Conservation (phyloP, 2,888 invertebrate species). For the Stenodema calcarata region DNA sequence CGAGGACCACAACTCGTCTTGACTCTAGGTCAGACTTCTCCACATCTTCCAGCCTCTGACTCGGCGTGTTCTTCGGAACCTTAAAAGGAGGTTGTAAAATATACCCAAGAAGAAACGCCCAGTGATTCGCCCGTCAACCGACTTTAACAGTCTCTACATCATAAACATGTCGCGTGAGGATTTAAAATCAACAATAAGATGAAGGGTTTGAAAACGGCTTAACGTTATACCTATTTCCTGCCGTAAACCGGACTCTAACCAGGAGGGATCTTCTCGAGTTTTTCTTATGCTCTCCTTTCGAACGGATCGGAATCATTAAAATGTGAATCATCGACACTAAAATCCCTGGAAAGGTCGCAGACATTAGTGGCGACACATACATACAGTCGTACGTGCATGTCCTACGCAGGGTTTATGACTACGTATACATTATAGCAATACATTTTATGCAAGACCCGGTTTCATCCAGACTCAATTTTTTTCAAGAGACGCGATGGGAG, state of each 20-base stretch:
- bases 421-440: too few relatives aligned
- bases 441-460: too few relatives aligned
- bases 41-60: not conserved
- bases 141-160: not conserved
- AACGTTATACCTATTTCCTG: not conserved
- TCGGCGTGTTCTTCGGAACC: not conserved
- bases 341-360: too few relatives aligned
- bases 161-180: not conserved
- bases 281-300: not conserved
- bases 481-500: too few relatives aligned
- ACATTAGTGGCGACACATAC: too few relatives aligned
- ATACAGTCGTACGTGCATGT: too few relatives aligned
- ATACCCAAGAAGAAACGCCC: not conserved
- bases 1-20: not conserved
- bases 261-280: not conserved
- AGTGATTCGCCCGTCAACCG: not conserved
- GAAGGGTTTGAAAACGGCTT: not conserved
- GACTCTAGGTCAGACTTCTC: conserved; percentile 2
- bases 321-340: too few relatives aligned
- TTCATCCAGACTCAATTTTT: too few relatives aligned
- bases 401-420: too few relatives aligned
- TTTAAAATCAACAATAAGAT: not conserved
- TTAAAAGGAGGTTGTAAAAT: not conserved
- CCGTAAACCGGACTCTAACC: not conserved
- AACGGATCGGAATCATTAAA: not conserved